phyloP scores from a whole-genome alignment of 2,113 vertebrate genomes.

The Eulemur macaco region DNA sequence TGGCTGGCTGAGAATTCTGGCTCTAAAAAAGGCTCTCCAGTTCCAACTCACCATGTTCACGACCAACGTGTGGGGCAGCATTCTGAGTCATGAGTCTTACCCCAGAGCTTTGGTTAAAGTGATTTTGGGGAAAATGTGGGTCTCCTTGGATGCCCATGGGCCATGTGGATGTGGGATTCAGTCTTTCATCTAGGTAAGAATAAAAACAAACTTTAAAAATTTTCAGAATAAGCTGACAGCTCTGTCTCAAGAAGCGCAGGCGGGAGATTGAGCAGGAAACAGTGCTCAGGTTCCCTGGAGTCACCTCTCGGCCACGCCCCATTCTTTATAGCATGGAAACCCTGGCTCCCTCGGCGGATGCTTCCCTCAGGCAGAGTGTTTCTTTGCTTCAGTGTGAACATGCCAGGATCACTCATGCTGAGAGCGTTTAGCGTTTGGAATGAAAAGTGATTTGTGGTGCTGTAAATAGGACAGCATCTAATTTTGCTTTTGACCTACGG shows the following conservation, averaged over 20 bases:
- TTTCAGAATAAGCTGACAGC: neutral
- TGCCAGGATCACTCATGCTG: neutral
- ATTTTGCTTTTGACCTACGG: neutral
- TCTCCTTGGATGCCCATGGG: neutral
- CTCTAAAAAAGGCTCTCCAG: neutral
- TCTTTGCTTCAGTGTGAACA: neutral
- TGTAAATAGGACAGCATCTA: neutral
- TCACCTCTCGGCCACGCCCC: neutral
- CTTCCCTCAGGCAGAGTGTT: too few species aligned
- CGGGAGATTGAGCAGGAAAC: neutral
- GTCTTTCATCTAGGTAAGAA: neutral
- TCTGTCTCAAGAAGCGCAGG: neutral
- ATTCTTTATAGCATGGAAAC: neutral
- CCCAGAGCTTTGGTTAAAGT: neutral
- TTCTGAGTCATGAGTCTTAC: neutral
- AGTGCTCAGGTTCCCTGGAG: rapidly evolving
- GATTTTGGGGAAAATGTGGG: neutral
- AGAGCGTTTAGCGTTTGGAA: neutral
- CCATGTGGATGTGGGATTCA: too few species aligned
- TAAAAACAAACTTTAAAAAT: neutral
- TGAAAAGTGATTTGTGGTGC: neutral
- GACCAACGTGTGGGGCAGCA: neutral
- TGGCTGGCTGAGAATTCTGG: neutral
- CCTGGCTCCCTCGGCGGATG: neutral
- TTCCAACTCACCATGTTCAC: neutral